phyloP scores from a whole-genome alignment of 1,140 invertebrate species.

The Drosophila novamexicana region DNA sequence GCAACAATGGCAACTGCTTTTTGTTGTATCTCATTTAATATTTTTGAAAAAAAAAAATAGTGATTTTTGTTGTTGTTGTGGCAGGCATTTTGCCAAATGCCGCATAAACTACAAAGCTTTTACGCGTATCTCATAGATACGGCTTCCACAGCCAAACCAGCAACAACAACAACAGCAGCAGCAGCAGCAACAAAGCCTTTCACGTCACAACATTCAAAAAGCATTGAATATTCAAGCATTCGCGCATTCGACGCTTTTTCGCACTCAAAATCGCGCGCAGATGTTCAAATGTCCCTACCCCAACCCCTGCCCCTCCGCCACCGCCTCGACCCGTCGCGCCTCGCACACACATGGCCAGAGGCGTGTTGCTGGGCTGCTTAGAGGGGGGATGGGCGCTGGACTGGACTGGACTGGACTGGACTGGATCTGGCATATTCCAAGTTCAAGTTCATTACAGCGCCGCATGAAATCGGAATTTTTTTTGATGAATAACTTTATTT shows the following conservation, averaged over 20 bases:
- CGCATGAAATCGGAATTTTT: conserved; percentile 41
- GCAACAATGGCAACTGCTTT: conserved; percentile 39
- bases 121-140: conserved; percentile 74
- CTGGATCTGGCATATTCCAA: conserved; percentile 38
- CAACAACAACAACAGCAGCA: conserved; percentile 3
- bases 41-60: conserved; percentile 16
- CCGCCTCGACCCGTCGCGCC: no score
- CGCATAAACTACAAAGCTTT: conserved; percentile 79
- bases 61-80: not conserved
- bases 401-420: no score
- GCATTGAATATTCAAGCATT: conserved; percentile 28
- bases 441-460: conserved; percentile 68
- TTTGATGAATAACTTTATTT: not conserved
- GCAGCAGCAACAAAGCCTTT: conserved; percentile 36
- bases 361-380: no score
- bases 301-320: no score
- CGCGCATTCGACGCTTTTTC: conserved; percentile 13
- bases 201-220: conserved; percentile 43
- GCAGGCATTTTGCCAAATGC: conserved; percentile 73
- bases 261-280: conserved; percentile 21
- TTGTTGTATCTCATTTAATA: conserved; percentile 57
- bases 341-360: no score
- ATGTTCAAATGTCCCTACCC: conserved; percentile 1
- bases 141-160: conserved; percentile 18
- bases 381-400: no score